Evolutionary conservation across 2,797 vertebrate species (phyloP).

Genomic region (Mionectes olivaceus): DNA sequence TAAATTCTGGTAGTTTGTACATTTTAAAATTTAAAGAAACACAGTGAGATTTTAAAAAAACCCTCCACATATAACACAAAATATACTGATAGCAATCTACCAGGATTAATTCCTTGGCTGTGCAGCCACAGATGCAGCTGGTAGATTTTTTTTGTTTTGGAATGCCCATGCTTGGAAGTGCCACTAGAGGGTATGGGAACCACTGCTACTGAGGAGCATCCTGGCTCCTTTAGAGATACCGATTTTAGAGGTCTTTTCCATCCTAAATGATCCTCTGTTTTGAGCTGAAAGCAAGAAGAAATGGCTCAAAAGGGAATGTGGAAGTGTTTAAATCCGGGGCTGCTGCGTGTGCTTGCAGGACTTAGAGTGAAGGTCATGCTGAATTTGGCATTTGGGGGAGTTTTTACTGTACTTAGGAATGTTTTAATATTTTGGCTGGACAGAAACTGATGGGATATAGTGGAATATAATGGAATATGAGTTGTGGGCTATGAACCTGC

Average conservation of each 20-base stretch:
- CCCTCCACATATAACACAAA: not conserved
- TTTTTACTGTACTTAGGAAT: not conserved
- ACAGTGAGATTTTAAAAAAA: not conserved
- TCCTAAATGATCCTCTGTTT: not conserved
- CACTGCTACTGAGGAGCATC: not conserved
- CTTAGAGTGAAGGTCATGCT: not conserved
- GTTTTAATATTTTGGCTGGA: not conserved
- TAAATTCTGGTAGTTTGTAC: not conserved
- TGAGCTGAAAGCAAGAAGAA: not conserved
- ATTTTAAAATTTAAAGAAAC: not conserved
- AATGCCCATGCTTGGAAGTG: not conserved
- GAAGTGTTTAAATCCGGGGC: not conserved
- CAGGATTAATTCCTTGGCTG: not conserved
- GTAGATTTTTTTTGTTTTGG: not conserved
- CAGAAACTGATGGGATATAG: not conserved
- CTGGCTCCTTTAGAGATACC: not conserved
- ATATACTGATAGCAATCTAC: not conserved
- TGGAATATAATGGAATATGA: not conserved
- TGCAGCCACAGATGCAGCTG: not conserved
- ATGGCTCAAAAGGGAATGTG: not conserved
- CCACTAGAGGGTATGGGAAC: slow-evolving; percentile 56
- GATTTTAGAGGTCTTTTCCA: not conserved
- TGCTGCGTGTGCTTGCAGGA: not conserved
- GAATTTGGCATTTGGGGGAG: not conserved
- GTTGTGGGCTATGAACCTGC: accelerated